These are phyloP conservation scores for Python bivittatus DNA, from an alignment of 2,113 vertebrate species.

Conservation along the genomic window DNA sequence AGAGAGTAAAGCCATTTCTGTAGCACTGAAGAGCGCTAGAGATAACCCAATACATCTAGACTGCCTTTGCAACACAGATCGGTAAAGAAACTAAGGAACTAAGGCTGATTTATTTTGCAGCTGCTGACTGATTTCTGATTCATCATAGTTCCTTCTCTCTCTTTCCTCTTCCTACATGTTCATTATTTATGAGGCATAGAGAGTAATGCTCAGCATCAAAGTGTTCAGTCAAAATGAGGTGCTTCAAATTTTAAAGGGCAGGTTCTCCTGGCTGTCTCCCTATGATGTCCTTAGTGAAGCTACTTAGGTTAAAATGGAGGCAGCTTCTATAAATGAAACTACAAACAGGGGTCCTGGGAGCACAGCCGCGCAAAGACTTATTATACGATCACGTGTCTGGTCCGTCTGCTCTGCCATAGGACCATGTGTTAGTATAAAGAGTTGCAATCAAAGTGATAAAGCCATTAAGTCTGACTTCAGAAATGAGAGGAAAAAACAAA, in stretches of 20 bases:
- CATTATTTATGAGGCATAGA: conserved; percentile 47
- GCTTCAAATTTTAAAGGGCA: conserved; percentile 39
- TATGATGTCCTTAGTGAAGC: not conserved
- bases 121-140: conserved; percentile 44
- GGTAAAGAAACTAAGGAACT: not conserved
- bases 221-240: conserved; percentile 26
- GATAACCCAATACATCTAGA: conserved; percentile 14
- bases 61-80: conserved; percentile 26
- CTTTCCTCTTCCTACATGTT: conserved; percentile 16
- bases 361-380: not conserved
- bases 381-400: not conserved
- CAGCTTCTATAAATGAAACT: conserved; percentile 24
- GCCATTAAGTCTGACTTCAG: not conserved
- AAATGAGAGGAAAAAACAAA: not conserved
- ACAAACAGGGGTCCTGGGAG: conserved; percentile 5
- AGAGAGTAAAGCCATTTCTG: conserved; percentile 1
- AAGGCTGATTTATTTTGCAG: conserved; percentile 29
- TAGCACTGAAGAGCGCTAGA: not conserved
- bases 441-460: not conserved
- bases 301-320: conserved; percentile 13
- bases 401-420: conserved; percentile 8
- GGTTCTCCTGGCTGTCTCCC: conserved; percentile 10
- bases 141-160: not conserved
- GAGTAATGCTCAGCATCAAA: conserved; percentile 37
- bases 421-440: not conserved